Conservation (phyloP, 2,797 vertebrate genomes). For the Sebastes paucispinis region DNA sequence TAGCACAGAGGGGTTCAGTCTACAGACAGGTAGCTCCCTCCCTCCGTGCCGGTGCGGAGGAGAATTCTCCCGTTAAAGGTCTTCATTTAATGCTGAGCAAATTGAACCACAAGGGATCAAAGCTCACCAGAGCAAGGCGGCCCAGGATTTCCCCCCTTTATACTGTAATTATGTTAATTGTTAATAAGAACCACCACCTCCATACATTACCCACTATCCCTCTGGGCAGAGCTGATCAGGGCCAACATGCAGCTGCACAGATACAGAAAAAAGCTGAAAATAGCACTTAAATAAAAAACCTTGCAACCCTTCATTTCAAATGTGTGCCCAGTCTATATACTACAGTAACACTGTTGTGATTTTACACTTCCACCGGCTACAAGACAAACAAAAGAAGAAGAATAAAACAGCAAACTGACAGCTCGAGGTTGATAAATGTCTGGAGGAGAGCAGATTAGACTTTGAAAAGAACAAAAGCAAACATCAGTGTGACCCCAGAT, state of each 20-base stretch:
- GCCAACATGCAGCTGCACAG: conserved; percentile 6
- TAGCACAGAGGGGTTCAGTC: background rate
- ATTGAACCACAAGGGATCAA: conserved; percentile 52
- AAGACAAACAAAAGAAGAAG: conserved; percentile 12
- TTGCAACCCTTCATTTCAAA: background rate
- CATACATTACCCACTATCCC: conserved; percentile 48
- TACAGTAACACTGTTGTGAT: background rate
- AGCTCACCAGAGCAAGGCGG: conserved; percentile 40
- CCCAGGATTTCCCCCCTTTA: conserved; percentile 15
- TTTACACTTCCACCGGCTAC: conserved; percentile 7
- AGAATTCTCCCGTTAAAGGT: conserved; percentile 24
- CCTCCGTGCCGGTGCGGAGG: background rate
- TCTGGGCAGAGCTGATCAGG: conserved; percentile 33
- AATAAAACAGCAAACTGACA: conserved; percentile 37
- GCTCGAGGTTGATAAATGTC: conserved; percentile 61
- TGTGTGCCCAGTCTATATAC: background rate
- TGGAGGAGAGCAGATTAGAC: conserved; percentile 55
- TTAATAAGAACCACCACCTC: conserved; percentile 62
- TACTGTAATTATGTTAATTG: conserved; percentile 67
- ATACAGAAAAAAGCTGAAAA: background rate
- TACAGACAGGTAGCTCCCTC: background rate
- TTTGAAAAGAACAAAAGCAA: conserved; percentile 62
- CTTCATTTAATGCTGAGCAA: conserved; percentile 44
- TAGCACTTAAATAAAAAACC: conserved; percentile 1
- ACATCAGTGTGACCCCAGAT: conserved; percentile 57